These are phyloP conservation scores for Erebia aethiops DNA, from an alignment of 2,888 invertebrate species.

Conservation along the genomic window DNA sequence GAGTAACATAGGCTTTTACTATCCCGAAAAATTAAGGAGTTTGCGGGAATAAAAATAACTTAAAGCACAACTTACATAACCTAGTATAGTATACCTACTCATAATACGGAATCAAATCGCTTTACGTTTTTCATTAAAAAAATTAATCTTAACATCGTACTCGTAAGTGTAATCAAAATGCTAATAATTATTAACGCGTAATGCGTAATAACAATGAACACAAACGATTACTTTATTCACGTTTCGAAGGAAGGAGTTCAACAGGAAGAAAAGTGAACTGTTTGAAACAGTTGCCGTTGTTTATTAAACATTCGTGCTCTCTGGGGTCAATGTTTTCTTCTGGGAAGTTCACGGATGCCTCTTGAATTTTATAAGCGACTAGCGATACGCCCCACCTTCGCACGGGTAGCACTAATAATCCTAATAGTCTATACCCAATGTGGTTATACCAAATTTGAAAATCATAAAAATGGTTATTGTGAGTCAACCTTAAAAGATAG, in stretches of 20 bases:
- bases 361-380: slow-evolving; percentile 1
- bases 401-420: no score
- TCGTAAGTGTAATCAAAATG: slow-evolving; percentile 2
- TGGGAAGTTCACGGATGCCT: slow-evolving; percentile 10
- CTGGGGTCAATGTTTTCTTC: slow-evolving; percentile 31
- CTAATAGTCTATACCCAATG: no score
- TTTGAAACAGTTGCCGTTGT: slow-evolving; percentile 26
- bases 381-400: no score
- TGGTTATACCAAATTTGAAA: no score
- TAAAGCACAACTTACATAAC: no score
- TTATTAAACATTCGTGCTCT: slow-evolving; percentile 30
- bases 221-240: slow-evolving; percentile 15
- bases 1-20: no score
- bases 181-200: slow-evolving; percentile 3
- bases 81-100: no score
- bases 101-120: background rate
- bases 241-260: slow-evolving; percentile 28
- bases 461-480: no score
- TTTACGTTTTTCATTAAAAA: slow-evolving; percentile 2
- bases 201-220: slow-evolving; percentile 12
- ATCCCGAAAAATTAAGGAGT: no score
- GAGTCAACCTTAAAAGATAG: no score
- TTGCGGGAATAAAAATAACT: no score
- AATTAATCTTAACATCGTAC: background rate
- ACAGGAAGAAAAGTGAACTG: slow-evolving; percentile 24